Base-by-base conservation (phyloP, 2,113 vertebrate species). In the Mastomys natalensis region DNA sequence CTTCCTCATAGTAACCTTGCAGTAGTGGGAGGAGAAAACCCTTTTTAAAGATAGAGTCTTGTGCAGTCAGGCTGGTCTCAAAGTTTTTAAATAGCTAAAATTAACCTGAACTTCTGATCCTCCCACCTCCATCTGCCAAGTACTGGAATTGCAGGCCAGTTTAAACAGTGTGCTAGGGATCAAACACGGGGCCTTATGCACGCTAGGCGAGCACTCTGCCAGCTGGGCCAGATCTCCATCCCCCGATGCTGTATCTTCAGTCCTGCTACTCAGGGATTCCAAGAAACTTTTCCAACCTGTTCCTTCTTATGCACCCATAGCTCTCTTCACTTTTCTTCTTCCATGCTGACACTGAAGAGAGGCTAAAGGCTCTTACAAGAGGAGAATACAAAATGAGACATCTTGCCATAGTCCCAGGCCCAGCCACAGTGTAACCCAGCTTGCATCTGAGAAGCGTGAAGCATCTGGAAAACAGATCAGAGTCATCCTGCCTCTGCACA, bases 381-480 rank as follows among this genome's bases (percentile, higher is more conserved):
- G 19, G 0, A 31, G 1, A 45, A 68, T 0, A 0, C 5, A 4
- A 48, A 48, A 53, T 55, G 70, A 7, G 58, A 37, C 40, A 22
- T 91, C 78, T 89, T 74, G 31, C 66, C 84, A 15, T 92, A 43
- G 7, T 48, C 70, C 17, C 19, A 90, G 81, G 12, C 37, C 87
- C 22, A 3, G 45, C 68, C 81, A 21, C 78, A 76, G 7, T 29
- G 0, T 86, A 37, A 82, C 78, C 43, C 37, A 93, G 37, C 73
- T 94, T 85, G 77, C 0, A 0, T 48, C 72, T 53, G 60, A 62
- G 31, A 64, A 81, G 40, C 22, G 40, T 5, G 53, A 4, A 2
- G 15, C 91, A 78, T 91, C 77, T 95, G 89, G 74, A 31, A 60
- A 78, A 81, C 82, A 96, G 51, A 64, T 31, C 22, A 74, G 64